A percentile compares a stretch with the other conserved stretches of the same genome.
Conservation (phyloP, 2,888 invertebrate species). For the Yponomeuta malinellus region DNA sequence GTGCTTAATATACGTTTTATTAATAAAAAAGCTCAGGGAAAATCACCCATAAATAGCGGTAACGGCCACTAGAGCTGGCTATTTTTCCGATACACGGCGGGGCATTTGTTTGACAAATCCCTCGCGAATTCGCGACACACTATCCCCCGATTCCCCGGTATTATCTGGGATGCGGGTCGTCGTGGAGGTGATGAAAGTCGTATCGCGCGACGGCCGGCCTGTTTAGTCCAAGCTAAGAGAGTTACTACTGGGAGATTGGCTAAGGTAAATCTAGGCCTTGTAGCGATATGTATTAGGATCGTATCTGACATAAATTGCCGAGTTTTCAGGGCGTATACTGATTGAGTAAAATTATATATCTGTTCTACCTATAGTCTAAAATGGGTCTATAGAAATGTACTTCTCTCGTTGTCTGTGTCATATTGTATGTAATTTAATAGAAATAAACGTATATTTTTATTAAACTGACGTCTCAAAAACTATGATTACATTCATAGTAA, state of each 20-base stretch:
- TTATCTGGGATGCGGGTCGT: constrained; percentile 72
- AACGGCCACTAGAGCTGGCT: constrained; percentile 62
- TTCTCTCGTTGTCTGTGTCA: too few species aligned
- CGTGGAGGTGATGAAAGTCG: constrained; percentile 68
- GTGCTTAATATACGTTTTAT: constrained; percentile 74
- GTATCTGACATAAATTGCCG: too few species aligned
- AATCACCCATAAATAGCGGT: constrained; percentile 73
- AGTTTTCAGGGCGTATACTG: too few species aligned
- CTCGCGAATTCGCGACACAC: constrained; percentile 64
- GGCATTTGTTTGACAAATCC: constrained; percentile 77
- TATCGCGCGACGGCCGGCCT: constrained; percentile 42
- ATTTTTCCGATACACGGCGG: constrained; percentile 69
- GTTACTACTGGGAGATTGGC: background rate
- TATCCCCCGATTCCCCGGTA: constrained; percentile 57
- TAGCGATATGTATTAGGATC: too few species aligned
- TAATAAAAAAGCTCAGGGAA: constrained; percentile 69
- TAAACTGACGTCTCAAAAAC: too few species aligned
- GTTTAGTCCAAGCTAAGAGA: background rate
- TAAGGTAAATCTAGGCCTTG: too few species aligned
- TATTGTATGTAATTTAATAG: too few species aligned
- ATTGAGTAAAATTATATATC: too few species aligned
- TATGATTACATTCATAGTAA: too few species aligned
- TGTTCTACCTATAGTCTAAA: too few species aligned
- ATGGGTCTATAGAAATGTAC: too few species aligned
- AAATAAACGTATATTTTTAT: too few species aligned